A percentile compares a stretch with the other conserved stretches of the same genome.
Conservation (phyloP, 35 echinoderm and acorn worm genomes). For the Patiria miniata region DNA sequence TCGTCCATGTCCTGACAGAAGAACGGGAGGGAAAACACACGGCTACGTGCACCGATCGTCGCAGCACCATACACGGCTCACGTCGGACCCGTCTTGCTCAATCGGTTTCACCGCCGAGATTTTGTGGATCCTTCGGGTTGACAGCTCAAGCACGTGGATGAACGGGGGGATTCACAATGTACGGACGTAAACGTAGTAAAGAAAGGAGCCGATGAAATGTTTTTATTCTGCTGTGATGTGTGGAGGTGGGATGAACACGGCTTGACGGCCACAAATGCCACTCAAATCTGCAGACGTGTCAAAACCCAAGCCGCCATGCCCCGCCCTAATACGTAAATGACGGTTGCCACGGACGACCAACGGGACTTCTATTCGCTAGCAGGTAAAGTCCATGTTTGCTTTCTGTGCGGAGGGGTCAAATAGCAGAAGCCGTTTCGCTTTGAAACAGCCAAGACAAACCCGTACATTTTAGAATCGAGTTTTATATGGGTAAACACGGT, state of each 20-base stretch:
- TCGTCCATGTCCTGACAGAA: constrained; percentile 70
- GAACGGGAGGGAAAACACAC: constrained; percentile 2
- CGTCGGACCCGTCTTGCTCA: constrained; percentile 31
- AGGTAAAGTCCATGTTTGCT: not conserved
- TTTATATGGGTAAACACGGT: not conserved
- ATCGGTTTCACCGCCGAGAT: constrained; percentile 38
- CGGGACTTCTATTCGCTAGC: not conserved
- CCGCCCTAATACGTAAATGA: constrained; percentile 78
- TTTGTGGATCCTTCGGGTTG: constrained; percentile 36
- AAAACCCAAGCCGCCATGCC: constrained; percentile 84
- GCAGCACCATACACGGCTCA: constrained; percentile 20
- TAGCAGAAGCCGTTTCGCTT: not conserved
- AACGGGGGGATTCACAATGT: constrained; percentile 51
- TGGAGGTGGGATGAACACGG: constrained; percentile 94
- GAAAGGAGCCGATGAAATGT: constrained; percentile 96
- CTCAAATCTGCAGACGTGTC: constrained; percentile 95
- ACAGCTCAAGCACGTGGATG: constrained; percentile 61
- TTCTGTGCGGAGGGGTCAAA: not conserved
- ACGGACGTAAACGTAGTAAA: constrained; percentile 67
- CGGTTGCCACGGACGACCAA: constrained; percentile 56
- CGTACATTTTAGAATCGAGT: constrained; percentile 23
- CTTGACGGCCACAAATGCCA: constrained; percentile 99
- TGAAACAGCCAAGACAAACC: constrained; percentile 37
- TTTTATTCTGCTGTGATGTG: constrained; percentile 89
- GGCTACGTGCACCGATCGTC: constrained; percentile 10